These are phyloP conservation scores for Quadroppia sp. DNA, from an alignment of 2,888 invertebrate genomes.

Conservation along the genomic window DNA sequence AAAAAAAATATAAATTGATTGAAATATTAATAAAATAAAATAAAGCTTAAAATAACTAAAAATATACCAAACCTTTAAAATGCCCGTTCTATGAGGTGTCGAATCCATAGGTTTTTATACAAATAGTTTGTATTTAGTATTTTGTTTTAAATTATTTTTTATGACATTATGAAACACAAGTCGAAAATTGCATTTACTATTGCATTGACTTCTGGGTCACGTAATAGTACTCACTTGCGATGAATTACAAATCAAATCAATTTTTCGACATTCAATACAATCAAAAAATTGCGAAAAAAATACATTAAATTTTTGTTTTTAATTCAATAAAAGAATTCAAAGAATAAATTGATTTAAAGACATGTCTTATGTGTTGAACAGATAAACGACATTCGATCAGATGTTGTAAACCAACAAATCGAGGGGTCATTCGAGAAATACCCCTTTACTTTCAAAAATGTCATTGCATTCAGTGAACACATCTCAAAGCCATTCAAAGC, in stretches of 20 bases:
- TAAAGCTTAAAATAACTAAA: no score
- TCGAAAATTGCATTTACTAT: no score
- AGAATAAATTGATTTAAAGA: no score
- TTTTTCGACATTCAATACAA: not conserved
- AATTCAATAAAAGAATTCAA: not conserved
- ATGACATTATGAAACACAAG: no score
- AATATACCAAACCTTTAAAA: no score
- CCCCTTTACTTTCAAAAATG: conserved; percentile 14
- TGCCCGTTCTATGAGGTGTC: no score
- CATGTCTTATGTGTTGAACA: not conserved
- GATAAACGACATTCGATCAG: conserved; percentile 17
- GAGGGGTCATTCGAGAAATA: conserved; percentile 4
- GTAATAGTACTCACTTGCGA: not conserved
- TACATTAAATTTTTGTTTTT: no score
- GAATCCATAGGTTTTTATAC: no score
- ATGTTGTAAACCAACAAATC: conserved; percentile 10
- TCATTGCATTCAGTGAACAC: not conserved
- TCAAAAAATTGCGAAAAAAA: not conserved
- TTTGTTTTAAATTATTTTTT: no score
- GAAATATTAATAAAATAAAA: no score
- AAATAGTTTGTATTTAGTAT: no score
- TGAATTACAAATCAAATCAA: not conserved
- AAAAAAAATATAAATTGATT: no score
- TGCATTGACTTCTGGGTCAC: not conserved
- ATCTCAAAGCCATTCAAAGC: conserved; percentile 32